Evolutionary conservation across 1,140 invertebrate genomes (phyloP), one percentile per base, ranked within the genome.

Genomic region (Euura lappo): DNA sequence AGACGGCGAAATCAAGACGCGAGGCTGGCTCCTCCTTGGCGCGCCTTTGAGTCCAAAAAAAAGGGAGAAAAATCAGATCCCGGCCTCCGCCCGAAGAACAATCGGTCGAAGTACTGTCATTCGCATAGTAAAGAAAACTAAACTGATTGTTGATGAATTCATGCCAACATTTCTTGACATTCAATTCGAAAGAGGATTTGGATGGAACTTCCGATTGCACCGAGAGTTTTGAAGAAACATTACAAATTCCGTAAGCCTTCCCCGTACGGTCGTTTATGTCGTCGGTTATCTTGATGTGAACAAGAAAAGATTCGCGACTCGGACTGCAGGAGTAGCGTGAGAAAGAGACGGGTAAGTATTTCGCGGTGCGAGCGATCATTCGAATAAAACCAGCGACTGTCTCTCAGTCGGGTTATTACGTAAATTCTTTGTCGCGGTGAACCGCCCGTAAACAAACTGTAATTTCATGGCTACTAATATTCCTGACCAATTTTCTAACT

Each of bases 1-100:
- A 60, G 51, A 60, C 51, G 51, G 51, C 51, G 51, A 60, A 60
- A 60, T 60, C 51, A 60, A 60, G 51, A 60, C 51, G 51, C 51
- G 51, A 60, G 51, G 51, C 28, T 28, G 28, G 28, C 51, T 60
- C 51, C 51, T 8, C 51, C 51, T 67, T 72, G 51, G 74, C 64
- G 73, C 68, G 66, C 66, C 74, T 69, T 73, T 71, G 28, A 28
- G 28, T 28, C 28, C 69, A n/a, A 28, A 69, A 64, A 67, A 10
- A 43, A 44, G 68, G 68, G 71, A 65, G 70, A 69, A 6, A 60
- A 60, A 60, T 60, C 13, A 3, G 51, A 11, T 8, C 3, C 51
- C 13, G 8, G 10, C 3, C 5, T 60, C 13, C 51, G 3, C 51
- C 5, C 5, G 0, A 3, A 60, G 2, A 60, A 60, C 51, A 60